phyloP scores from a whole-genome alignment of 2,888 invertebrate genomes.

The Agriopis leucophaearia region DNA sequence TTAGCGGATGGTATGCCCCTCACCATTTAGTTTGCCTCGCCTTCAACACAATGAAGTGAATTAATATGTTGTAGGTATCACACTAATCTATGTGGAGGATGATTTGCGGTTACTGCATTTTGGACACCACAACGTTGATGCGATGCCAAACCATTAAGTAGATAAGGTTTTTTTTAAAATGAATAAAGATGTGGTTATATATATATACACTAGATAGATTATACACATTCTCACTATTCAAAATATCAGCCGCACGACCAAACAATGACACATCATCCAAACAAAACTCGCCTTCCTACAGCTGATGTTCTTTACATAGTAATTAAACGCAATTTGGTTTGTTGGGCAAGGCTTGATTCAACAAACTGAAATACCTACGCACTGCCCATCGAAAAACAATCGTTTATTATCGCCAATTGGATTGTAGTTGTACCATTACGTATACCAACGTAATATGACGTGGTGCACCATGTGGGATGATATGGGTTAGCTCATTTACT shows the following conservation, averaged over 20 bases:
- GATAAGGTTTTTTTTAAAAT: too few species aligned
- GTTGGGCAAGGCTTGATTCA: constrained; percentile 25
- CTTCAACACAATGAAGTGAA: too few species aligned
- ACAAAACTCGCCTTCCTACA: constrained; percentile 9
- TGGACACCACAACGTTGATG: too few species aligned
- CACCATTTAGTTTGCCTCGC: too few species aligned
- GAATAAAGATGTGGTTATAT: too few species aligned
- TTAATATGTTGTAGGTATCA: too few species aligned
- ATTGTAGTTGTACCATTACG: neutral
- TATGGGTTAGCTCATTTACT: neutral
- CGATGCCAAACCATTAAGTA: too few species aligned
- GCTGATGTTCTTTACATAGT: constrained; percentile 23
- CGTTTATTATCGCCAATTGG: constrained; percentile 5
- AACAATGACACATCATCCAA: constrained; percentile 20
- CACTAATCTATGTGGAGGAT: too few species aligned
- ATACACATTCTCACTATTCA: neutral
- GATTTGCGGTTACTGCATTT: too few species aligned
- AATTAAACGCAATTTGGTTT: constrained; percentile 38
- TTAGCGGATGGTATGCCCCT: too few species aligned
- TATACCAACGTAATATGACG: neutral
- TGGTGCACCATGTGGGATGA: neutral
- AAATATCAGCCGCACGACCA: neutral
- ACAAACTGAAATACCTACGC: constrained; percentile 20
- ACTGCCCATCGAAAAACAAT: constrained; percentile 9
- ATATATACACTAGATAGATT: too few species aligned